A percentile compares a stretch with the other conserved stretches of the same genome.
Evolutionary conservation across 1,140 invertebrate species (phyloP).

Genomic region (Drosophila erecta): DNA sequence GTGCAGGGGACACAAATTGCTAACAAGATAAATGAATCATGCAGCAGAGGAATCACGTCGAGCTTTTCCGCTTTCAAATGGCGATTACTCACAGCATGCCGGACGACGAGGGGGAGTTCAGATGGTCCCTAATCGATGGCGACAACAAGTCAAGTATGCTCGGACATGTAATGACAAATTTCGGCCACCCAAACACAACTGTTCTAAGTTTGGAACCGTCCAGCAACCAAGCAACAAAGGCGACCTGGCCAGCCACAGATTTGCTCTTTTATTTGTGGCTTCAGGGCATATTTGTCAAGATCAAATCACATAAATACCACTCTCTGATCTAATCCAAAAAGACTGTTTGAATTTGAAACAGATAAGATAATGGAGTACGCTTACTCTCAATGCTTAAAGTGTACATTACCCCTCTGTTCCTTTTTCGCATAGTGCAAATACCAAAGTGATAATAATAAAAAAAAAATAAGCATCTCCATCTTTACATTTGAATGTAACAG

Average conservation of each 20-base stretch:
- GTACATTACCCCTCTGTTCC: no score
- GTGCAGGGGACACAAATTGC: slow-evolving; percentile 53
- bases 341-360: not conserved
- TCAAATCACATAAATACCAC: no score
- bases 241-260: slow-evolving; percentile 3
- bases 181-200: slow-evolving; percentile 24
- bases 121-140: slow-evolving; percentile 41
- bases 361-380: no score
- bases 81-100: slow-evolving; percentile 45
- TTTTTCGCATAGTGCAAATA: no score
- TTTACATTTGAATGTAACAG: no score
- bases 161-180: slow-evolving; percentile 46
- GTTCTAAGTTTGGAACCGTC: not conserved
- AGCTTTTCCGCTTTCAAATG: slow-evolving; percentile 47
- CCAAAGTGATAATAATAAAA: no score
- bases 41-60: slow-evolving; percentile 48
- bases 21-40: slow-evolving; percentile 56
- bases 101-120: slow-evolving; percentile 7
- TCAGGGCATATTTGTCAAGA: not conserved
- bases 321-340: not conserved
- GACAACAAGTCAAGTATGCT: slow-evolving; percentile 50
- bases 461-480: no score
- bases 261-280: not conserved
- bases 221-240: not conserved
- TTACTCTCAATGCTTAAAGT: no score